Conservation (phyloP, 1,140 invertebrate species). For the Neomicropteryx cornuta region DNA sequence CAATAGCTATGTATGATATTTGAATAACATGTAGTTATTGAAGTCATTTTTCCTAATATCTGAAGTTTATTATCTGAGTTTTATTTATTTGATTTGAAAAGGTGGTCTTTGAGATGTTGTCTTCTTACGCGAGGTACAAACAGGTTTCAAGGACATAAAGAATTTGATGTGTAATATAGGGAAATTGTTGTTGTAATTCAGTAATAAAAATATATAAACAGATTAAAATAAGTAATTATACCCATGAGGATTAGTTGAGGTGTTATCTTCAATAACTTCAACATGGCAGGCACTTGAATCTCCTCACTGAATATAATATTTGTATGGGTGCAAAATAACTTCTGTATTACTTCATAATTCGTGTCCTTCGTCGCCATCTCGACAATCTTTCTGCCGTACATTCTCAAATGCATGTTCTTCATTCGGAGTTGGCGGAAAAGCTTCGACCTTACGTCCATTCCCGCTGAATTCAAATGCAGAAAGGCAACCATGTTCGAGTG, state of each 20-base stretch:
- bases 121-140: no score
- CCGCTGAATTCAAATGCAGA: constrained; percentile 57
- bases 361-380: constrained; percentile 46
- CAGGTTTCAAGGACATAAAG: no score
- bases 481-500: constrained; percentile 57
- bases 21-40: no score
- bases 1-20: no score
- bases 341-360: constrained; percentile 44
- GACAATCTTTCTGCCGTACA: constrained; percentile 47
- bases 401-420: constrained; percentile 52
- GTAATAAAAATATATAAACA: no score
- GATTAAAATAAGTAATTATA: no score
- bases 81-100: no score
- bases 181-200: no score
- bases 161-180: no score
- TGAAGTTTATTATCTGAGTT: no score
- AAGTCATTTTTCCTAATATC: no score
- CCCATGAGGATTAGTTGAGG: constrained; percentile 54
- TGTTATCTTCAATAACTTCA: constrained; percentile 47
- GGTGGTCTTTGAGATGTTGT: no score
- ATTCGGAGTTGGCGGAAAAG: constrained; percentile 46
- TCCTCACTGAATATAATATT: constrained; percentile 53
- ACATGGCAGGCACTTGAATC: constrained; percentile 38
- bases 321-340: constrained; percentile 44
- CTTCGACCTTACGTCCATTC: constrained; percentile 44